A percentile compares a stretch with the other conserved stretches of the same genome.
Conservation (phyloP, 2,888 invertebrate species). For the Metopia argyrocephala region DNA sequence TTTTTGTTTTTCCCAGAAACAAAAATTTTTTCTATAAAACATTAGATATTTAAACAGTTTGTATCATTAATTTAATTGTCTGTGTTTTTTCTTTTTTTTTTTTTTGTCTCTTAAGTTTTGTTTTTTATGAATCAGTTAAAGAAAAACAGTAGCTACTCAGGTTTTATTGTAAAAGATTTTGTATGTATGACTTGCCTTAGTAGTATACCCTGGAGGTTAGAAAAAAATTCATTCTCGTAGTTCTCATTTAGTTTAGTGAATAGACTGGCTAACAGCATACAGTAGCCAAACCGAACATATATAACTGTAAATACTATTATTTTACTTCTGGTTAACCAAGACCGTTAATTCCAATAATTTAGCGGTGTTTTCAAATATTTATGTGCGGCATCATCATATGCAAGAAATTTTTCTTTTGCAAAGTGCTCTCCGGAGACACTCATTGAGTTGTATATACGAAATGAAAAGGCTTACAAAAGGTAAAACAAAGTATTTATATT, state of each 20-base stretch:
- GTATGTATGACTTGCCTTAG: not conserved
- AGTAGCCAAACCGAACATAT: constrained; percentile 10
- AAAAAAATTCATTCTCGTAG: constrained; percentile 22
- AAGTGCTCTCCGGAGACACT: constrained; percentile 59
- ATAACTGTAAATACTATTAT: not conserved
- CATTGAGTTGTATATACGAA: constrained; percentile 47
- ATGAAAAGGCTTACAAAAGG: constrained; percentile 47
- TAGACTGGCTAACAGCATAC: constrained; percentile 43
- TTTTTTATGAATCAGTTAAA: not conserved
- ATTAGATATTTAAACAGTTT: constrained; percentile 28
- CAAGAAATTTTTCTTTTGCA: constrained; percentile 45
- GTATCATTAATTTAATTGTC: constrained; percentile 45
- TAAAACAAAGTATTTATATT: constrained; percentile 24
- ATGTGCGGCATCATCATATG: constrained; percentile 47
- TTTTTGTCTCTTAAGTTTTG: not conserved
- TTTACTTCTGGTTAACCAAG: constrained; percentile 61
- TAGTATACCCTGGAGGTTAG: constrained; percentile 46
- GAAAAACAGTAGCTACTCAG: constrained; percentile 52
- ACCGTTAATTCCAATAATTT: constrained; percentile 67
- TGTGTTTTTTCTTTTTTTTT: constrained; percentile 6
- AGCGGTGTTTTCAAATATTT: constrained; percentile 63
- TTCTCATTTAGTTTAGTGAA: constrained; percentile 36
- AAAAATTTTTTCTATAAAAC: too few relatives aligned
- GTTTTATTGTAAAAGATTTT: constrained; percentile 24
- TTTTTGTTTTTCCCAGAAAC: constrained; percentile 30